phyloP scores from a whole-genome alignment of 1,140 invertebrate genomes.

The Holcopasites calliopsidis region DNA sequence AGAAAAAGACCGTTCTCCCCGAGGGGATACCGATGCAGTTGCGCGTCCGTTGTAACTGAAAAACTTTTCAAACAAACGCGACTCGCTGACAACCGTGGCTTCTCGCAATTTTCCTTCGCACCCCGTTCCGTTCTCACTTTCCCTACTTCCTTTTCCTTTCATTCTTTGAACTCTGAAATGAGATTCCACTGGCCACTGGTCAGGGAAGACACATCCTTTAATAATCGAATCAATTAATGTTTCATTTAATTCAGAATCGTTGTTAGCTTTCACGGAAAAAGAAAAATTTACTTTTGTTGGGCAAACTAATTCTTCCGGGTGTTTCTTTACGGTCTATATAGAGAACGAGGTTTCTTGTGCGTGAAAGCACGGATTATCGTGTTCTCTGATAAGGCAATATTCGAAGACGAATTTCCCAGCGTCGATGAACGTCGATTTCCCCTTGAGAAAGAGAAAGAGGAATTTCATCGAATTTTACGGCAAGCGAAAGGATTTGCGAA shows the following conservation, averaged over 20 bases:
- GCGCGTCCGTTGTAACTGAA: slow-evolving; percentile 14
- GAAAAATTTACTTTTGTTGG: too few species aligned
- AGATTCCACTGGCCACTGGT: not conserved
- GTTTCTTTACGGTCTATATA: slow-evolving; percentile 7
- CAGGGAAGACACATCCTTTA: not conserved
- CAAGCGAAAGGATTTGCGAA: not conserved
- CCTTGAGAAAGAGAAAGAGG: too few species aligned
- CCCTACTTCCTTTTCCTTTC: not conserved
- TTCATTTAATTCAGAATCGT: too few species aligned
- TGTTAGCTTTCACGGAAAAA: too few species aligned
- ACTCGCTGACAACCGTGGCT: slow-evolving; percentile 4
- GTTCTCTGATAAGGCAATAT: slow-evolving; percentile 15
- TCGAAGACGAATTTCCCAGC: slow-evolving; percentile 36
- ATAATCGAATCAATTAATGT: slow-evolving; percentile 47
- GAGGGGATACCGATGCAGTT: not conserved
- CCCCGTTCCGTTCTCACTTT: not conserved
- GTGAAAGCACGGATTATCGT: slow-evolving; percentile 25
- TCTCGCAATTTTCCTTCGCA: not conserved
- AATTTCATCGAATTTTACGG: not conserved
- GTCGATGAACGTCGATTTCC: slow-evolving; percentile 41
- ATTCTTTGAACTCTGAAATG: not conserved
- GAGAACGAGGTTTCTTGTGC: slow-evolving; percentile 21
- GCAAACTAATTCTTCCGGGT: too few species aligned
- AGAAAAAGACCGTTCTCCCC: not conserved
- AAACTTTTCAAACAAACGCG: slow-evolving; percentile 32